Evolutionary conservation across 2,888 invertebrate genomes (phyloP), one percentile per base, ranked within the genome.

Genomic region (Alcis repandata): DNA sequence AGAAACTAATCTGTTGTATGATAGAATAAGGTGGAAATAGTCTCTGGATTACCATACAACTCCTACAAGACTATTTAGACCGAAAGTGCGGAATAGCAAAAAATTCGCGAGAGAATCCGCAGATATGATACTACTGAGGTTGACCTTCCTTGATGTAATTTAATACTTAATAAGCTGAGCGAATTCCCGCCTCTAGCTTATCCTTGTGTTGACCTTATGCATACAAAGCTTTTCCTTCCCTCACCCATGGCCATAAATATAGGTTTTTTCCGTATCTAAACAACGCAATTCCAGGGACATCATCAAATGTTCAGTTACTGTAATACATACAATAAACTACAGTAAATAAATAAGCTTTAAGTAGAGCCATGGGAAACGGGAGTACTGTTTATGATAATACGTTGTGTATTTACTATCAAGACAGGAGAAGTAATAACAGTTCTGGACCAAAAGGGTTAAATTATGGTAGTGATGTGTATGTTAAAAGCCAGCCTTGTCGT

Each of bases 111-210:
- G 13, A n/a, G 45, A 46, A 22, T 22, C 22, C 20, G 22, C 20
- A 13, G 6, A 32, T 2, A 2, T 10, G 27, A 2, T 19, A 6
- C 11, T 33, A 33, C 3, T 6, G 17, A 51, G 11, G 36, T 36
- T 53, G 53, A 22, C 33, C 43, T 43, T 36, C 41, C 52, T 53
- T 22, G 43, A 32, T 61, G 38, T 53, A 63, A 53, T 56, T 40
- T 49, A 52, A 38, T 52, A 48, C 19, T 58, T 48, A 38, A 40
- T 48, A 59, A 59, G 38, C 43, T 49, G 40, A 43, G 40, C 43
- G 36, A 32, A 33, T 17, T 53, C 22, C 27, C 15, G 9, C 20
- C 52, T 6, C 27, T 27, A 27, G 2, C 27, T 22, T 27, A 41
- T 32, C 40, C 51, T 60, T 9, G 48, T 63, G 51, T 45, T 19